These are phyloP conservation scores for Nephrotoma guestfalica DNA, from an alignment of 2,888 invertebrate species.

Conservation along the genomic window DNA sequence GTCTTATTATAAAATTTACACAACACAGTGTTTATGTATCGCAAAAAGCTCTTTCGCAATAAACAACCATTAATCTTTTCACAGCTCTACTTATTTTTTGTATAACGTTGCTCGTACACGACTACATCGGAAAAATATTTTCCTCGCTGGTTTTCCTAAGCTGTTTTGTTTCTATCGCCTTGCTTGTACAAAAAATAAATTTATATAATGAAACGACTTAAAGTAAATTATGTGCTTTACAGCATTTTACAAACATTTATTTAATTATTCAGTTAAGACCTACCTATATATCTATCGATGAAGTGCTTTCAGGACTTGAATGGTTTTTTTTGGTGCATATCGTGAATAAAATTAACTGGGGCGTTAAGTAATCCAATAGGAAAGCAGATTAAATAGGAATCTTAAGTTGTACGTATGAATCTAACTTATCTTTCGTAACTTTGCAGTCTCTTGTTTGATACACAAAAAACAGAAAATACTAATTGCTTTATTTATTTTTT, in stretches of 20 bases:
- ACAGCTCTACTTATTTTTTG: not conserved
- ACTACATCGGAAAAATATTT: not conserved
- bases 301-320: too few relatives aligned
- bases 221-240: not conserved
- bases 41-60: not conserved
- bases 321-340: too few relatives aligned
- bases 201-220: not conserved
- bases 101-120: not conserved
- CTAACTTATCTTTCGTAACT: too few relatives aligned
- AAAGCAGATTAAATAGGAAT: too few relatives aligned
- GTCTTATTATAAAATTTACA: not conserved
- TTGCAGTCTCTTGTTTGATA: too few relatives aligned
- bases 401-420: too few relatives aligned
- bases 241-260: not conserved
- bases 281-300: not conserved
- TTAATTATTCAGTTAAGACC: not conserved
- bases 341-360: too few relatives aligned
- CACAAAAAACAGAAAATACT: too few relatives aligned
- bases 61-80: not conserved
- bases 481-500: too few relatives aligned
- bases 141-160: not conserved
- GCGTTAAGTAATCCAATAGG: too few relatives aligned
- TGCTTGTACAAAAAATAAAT: not conserved
- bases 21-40: too few relatives aligned
- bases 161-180: not conserved